Evolutionary conservation across 2,888 invertebrate species (phyloP), one percentile per base, ranked within the genome.

Genomic region (Ariolimax columbianus): DNA sequence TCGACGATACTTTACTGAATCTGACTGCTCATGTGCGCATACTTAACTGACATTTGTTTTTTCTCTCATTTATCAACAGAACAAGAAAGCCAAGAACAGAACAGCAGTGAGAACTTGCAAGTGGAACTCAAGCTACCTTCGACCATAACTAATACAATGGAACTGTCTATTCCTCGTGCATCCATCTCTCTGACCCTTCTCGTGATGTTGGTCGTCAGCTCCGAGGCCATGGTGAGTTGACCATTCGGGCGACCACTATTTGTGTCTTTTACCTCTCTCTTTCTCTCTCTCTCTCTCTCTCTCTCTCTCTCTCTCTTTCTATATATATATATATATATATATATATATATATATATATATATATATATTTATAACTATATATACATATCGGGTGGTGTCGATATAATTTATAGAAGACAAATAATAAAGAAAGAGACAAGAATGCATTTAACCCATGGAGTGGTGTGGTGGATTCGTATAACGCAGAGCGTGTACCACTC

Each of bases 161-260:
- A 75, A 47, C 7, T 75, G 43, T 43, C 73, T n/a, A 9, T 30
- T 7, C 17, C 73, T 1, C 43, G 47, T 14, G 73, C n/a, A 75
- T 47, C 73, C n/a, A 26, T 75, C 43, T 75, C 73, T 30, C n/a
- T 75, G 30, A 43, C 43, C 3, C 1, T 75, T 19, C 30, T 75
- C 7, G 47, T 75, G 6, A 4, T 75, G n/a, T 14, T 75, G n/a
- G 47, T 75, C 0, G n/a, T 38, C 47, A 75, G 73, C 43, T 43
- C 73, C 73, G 73, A 75, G 30, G 73, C 73, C 9, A 47, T 75
- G 73, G 73, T 75, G 30, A 75, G 73, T 75, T 38, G 17, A 30
- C 0, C 11, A 4, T 47, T 47, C 14, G 1, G 47, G n/a, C n/a
- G n/a, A n/a, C n/a, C n/a, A 47, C 14, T 47, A 55, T 55, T 6